Evolutionary conservation across 2,113 vertebrate species (phyloP).

Genomic region (Tamias sibiricus): DNA sequence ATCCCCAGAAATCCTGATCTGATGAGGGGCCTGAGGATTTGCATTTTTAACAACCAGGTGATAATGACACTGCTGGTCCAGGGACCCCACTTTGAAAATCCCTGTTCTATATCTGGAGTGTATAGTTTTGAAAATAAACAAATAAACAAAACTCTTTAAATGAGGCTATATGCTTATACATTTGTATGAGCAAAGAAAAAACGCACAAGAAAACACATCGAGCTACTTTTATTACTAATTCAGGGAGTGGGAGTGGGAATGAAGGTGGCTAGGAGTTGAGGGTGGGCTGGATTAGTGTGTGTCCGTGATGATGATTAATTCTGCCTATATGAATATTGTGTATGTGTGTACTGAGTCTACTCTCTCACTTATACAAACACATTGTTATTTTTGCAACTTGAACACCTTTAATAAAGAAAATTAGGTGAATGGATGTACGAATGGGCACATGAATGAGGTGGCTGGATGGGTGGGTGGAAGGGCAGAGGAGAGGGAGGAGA

Average conservation of each 20-base stretch:
- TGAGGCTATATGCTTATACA: not conserved
- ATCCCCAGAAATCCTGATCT: not conserved
- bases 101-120: not conserved
- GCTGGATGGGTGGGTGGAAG: not conserved
- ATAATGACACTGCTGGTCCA: not conserved
- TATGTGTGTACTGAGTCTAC: not conserved
- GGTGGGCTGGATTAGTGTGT: not conserved
- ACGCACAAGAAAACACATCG: not conserved
- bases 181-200: not conserved
- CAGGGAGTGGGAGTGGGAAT: not conserved
- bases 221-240: not conserved
- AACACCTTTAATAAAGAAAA: slow-evolving; percentile 40
- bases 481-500: accelerated
- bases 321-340: not conserved
- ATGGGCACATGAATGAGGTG: not conserved
- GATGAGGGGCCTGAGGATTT: not conserved
- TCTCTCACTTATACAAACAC: not conserved
- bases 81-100: not conserved
- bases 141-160: not conserved
- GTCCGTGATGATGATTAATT: not conserved
- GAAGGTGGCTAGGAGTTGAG: not conserved
- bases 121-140: not conserved
- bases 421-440: not conserved
- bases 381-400: slow-evolving; percentile 1
- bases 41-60: not conserved